Evolutionary conservation across 2,888 invertebrate species (phyloP), one percentile per base, ranked within the genome.

Genomic region (Xanthorhoe designata): DNA sequence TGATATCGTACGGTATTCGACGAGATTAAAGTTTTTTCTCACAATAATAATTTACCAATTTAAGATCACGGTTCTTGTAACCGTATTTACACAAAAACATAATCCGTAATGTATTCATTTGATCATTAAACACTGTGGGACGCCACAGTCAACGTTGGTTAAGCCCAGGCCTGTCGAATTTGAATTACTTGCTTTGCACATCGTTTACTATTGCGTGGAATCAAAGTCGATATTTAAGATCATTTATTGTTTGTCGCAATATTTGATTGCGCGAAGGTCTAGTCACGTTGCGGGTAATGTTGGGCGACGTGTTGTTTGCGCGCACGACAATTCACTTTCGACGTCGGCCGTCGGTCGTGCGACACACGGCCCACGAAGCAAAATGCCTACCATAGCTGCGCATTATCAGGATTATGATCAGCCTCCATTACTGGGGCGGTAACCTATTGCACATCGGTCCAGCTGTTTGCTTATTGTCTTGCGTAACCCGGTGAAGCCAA

Each of bases 351-450:
- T 65, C 64, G 61, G 64, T 89, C 91, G 89, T 91, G 92, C 87
- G 86, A 80, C 86, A 85, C 84, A 81, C 85, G 86, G 85, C 86
- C 87, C 86, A 88, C 86, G 88, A 76, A 82, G 81, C 77, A 75
- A 83, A 89, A 88, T 88, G 82, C 85, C 82, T 85, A 83, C 86
- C 86, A 86, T 86, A 86, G 81, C 84, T 79, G 80, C 76, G 77
- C 80, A 81, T 81, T 91, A 93, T 92, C 92, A 82, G 84, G 82
- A 85, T 85, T 90, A 90, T 90, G 89, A 93, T 92, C 92, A 82
- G 79, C 80, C 79, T 82, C 84, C 82, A 88, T 86, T 89, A 84
- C 84, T 80, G 85, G 77, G 84, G 84, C 82, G 84, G 86, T 83
- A 86, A 86, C 84, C 83, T 88, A 88, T 90, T 87, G 86, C 89